These are phyloP conservation scores for Ectropis grisescens DNA, from an alignment of 1,140 invertebrate genomes.

Conservation along the genomic window DNA sequence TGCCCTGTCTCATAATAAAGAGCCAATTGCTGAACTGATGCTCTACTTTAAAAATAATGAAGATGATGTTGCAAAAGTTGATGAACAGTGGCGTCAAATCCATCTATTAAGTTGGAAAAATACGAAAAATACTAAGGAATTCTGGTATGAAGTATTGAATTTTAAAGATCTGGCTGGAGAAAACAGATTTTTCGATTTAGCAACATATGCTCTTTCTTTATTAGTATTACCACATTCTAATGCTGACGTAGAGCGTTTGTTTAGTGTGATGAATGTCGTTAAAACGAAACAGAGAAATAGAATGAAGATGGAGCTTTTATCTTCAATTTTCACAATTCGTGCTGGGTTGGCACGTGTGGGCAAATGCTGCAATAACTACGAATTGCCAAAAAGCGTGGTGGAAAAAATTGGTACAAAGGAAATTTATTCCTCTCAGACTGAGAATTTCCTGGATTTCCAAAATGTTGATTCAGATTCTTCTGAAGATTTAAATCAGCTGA, in stretches of 20 bases:
- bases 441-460: too few relatives aligned
- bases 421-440: too few relatives aligned
- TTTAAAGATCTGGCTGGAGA: not conserved
- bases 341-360: not conserved
- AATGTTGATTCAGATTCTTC: too few relatives aligned
- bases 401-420: not conserved
- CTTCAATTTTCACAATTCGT: not conserved
- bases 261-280: slow-evolving; percentile 1
- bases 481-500: too few relatives aligned
- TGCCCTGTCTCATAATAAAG: too few relatives aligned
- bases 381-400: not conserved
- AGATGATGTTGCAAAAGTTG: too few relatives aligned
- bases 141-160: not conserved
- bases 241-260: not conserved
- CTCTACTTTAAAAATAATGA: too few relatives aligned
- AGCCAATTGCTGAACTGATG: too few relatives aligned
- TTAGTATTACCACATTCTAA: not conserved
- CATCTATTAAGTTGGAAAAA: too few relatives aligned
- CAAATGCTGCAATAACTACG: not conserved
- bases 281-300: not conserved
- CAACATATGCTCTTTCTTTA: not conserved
- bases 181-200: too few relatives aligned
- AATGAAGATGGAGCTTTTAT: not conserved
- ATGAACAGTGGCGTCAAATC: too few relatives aligned
- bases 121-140: not conserved